These are phyloP conservation scores for Watsonalla cultraria DNA, from an alignment of 2,888 invertebrate species.

Conservation along the genomic window DNA sequence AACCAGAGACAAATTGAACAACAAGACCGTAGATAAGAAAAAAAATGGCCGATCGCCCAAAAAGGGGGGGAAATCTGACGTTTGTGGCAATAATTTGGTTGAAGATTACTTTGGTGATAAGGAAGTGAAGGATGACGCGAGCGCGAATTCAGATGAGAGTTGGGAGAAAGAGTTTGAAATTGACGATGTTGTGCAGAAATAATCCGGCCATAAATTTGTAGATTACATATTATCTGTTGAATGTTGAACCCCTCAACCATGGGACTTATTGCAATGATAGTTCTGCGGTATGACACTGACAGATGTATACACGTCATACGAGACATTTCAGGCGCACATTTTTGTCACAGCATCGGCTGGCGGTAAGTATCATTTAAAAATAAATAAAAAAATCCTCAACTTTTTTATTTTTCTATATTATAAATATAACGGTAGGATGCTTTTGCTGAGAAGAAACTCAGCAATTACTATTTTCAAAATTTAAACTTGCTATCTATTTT, in stretches of 20 bases:
- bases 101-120: constrained; percentile 76
- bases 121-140: constrained; percentile 65
- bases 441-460: no score
- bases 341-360: no score
- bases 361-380: no score
- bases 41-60: constrained; percentile 50
- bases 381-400: no score
- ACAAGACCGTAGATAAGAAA: constrained; percentile 30
- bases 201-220: constrained; percentile 28
- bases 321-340: no score
- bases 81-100: constrained; percentile 69
- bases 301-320: no score
- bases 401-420: no score
- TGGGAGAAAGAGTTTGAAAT: constrained; percentile 82
- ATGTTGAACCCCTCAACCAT: not conserved
- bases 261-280: no score
- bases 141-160: constrained; percentile 76
- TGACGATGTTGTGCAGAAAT: constrained; percentile 55
- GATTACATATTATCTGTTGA: constrained; percentile 5
- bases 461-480: no score
- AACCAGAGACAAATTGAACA: constrained; percentile 47
- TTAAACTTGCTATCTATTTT: no score
- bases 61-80: constrained; percentile 55
- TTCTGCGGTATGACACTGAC: no score
- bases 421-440: no score